Base-by-base conservation (phyloP, 2,797 vertebrate species). In the Phrynocephalus forsythii region DNA sequence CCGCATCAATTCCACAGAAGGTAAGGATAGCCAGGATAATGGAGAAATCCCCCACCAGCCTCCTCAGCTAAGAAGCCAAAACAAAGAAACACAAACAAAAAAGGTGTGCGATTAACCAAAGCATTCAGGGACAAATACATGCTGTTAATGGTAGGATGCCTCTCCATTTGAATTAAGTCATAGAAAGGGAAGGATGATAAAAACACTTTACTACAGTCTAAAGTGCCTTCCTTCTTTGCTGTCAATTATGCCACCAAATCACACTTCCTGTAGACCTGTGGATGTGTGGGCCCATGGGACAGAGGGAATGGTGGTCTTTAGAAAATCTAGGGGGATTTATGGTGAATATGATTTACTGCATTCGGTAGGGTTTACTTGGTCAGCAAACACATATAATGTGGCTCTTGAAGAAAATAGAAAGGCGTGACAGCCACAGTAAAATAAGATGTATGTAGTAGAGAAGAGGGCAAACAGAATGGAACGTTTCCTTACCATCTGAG, bases 21-120 rank as follows among this genome's bases (percentile, higher is more conserved):
- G 94, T 56, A 0, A 97, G 93, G 86, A 97, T 97, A 84, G 96
- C 95, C 93, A 97, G 83, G 90, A 97, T 94, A 44, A 96, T 93
- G 52, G 97, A 96, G 0, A 97, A 97, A 94, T 97, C 97, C 0
- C 96, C 93, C 83, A 96, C 94, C 63, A 95, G 77, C 81, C 96
- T 97, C 87, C 97, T 89, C 69, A 97, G 89, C 97, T 97, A 90
- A 86, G 38, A 82, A 38, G 84, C 52, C 26, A 24, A 48, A 83
- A 28, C 1, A 11, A 28, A 79, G 20, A 56, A 44, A 28, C 24
- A 82, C 18, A 52, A 80, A 63, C 24, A 79, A 50, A 28, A 72
- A 56, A 20, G 44, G 52, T 30, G 33, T 48, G 26, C 20, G 1
- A 18, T 85, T 82, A n/a, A 28, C 60, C 80, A 80, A 81, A 15